These are phyloP conservation scores for Thermophis baileyi DNA, from an alignment of 2,113 vertebrate species.

Conservation along the genomic window DNA sequence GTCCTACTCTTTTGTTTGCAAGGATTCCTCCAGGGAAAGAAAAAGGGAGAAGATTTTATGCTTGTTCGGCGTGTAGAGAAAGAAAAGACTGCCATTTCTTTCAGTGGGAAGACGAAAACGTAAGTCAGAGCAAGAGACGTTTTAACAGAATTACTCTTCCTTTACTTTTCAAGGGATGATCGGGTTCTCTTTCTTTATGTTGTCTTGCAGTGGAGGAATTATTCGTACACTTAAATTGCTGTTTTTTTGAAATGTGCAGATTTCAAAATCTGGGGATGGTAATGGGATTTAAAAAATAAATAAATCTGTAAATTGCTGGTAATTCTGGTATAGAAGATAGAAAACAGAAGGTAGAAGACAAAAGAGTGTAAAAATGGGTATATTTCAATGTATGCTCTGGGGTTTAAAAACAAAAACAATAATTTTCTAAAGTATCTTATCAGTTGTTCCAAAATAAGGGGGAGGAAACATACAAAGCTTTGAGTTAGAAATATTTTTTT, in stretches of 20 bases:
- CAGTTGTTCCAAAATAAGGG: neutral
- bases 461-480: neutral
- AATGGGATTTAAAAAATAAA: fast-evolving
- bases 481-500: neutral
- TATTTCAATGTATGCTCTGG: neutral
- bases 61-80: conserved; percentile 92
- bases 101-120: conserved; percentile 95
- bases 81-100: conserved; percentile 92
- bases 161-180: neutral
- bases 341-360: neutral
- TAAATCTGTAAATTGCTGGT: neutral
- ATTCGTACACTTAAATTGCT: neutral
- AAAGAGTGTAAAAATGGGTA: neutral
- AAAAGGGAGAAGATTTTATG: conserved; percentile 81
- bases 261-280: neutral
- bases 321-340: neutral
- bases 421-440: neutral
- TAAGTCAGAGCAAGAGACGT: conserved; percentile 39
- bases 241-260: neutral
- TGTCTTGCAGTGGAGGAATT: neutral
- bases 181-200: neutral
- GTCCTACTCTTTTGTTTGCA: conserved; percentile 86
- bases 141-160: neutral
- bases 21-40: conserved; percentile 68
- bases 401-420: neutral